Evolutionary conservation across 2,113 vertebrate genomes (phyloP), one percentile per base, ranked within the genome.

Genomic region (Poeciliopsis retropinna): DNA sequence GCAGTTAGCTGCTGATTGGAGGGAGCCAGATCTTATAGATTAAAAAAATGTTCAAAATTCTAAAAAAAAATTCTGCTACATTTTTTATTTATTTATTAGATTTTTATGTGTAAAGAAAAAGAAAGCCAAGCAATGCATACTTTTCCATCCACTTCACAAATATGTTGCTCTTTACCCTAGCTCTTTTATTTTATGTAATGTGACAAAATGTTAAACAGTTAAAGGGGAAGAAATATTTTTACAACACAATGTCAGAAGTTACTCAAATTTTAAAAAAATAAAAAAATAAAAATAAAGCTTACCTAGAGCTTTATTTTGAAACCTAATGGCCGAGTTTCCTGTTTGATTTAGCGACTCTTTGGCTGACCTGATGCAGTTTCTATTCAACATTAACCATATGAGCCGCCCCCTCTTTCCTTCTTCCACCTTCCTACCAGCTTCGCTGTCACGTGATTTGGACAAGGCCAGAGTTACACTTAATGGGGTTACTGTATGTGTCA

Each of bases 391-490:
- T 4, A 41, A 41, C 77, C 90, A 85, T 87, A 87, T 75, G 82
- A 72, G 78, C 88, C 85, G 4, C 89, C 79, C 85, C 85, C 81
- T 78, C 87, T 41, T 47, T 47, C 44, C 44, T 19, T 19, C 44
- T 47, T 47, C 44, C 15, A 47, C 27, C 25, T 12, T 13, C 51
- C 65, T 32, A 51, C 17, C 19, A 84, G 89, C 90, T 87, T 73
- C 81, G 76, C 75, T 47, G 85, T 93, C 94, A 94, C 92, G 92
- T 95, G 94, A 95, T 86, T 82, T 86, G 90, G 73, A 79, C 34
- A 76, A 82, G 79, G 64, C 75, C 75, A 83, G 84, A 80, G 65
- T 80, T 25, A 25, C 31, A 37, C 32, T 37, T 85, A 89, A 90
- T 89, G 72, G 80, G 82, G 72, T 92, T 78, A 79, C 73, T 64